Base-by-base conservation (phyloP, 1,140 invertebrate species). In the Psix sp. region DNA sequence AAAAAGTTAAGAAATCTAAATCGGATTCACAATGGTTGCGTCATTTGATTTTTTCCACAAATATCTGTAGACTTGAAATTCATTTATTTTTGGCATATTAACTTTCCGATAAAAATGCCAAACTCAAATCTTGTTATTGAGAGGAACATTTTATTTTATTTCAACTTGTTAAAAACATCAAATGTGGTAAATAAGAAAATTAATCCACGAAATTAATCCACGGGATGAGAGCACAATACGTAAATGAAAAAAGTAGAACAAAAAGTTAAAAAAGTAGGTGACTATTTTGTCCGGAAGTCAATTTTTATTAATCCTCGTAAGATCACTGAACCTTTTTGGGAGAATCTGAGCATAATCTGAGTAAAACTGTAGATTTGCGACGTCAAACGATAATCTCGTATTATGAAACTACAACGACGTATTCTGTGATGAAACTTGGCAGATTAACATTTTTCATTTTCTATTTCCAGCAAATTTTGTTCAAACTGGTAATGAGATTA, bases 71-170 rank as follows among this genome's bases (percentile, higher is more conserved):
- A 33, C 45, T 7, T n/a, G 24, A 38, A 51, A 51, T 38, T 39
- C 20, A 38, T 39, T 35, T 51, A 49, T 49, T 49, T 49, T 49
- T 21, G 29, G 45, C 4, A n/a, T 4, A 29, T 36, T 49, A 35
- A 9, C n/a, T 29, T 29, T n/a, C n/a, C 26, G n/a, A 29, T 29
- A 10, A 7, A n/a, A 3, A 7, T n/a, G 26, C 26, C 26, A 29
- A n/a, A 29, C 26, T 29, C n/a, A n/a, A n/a, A n/a, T n/a, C n/a
- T n/a, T n/a, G n/a, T n/a, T n/a, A n/a, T n/a, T n/a, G n/a, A n/a
- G n/a, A n/a, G n/a, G n/a, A n/a, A n/a, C n/a, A 29, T 29, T 29
- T 10, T 29, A 7, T 29, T 29, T 29, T n/a, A 7, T n/a, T 29
- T n/a, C 2, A 7, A 10, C 9, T 29, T 29, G 26, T 29, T 7